Conservation (phyloP, 2,888 invertebrate species). For the Girardia tigrina region DNA sequence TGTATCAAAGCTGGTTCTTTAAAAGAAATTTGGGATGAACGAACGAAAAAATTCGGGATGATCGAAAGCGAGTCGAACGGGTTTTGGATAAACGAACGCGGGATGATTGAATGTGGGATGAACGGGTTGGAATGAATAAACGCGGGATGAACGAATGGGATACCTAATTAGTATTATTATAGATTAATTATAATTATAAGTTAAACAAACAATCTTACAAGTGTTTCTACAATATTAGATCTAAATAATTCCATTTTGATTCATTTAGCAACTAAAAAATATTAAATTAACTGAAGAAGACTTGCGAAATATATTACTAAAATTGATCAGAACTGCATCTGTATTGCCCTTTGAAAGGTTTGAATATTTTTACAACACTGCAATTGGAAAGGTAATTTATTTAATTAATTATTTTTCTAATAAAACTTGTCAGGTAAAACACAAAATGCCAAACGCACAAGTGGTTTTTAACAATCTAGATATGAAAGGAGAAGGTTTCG, state of each 20-base stretch:
- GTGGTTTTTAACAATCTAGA: conserved; percentile 38
- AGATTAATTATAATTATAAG: no score
- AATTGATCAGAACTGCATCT: conserved; percentile 40
- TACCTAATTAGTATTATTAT: no score
- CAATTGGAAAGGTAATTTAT: conserved; percentile 40
- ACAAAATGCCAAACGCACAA: conserved; percentile 10
- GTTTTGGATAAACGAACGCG: no score
- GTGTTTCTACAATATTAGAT: no score
- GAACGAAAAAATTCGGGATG: no score
- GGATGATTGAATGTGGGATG: no score
- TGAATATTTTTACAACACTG: conserved; percentile 42
- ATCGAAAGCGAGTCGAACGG: no score
- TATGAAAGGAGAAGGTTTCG: conserved; percentile 37
- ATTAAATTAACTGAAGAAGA: conserved; percentile 39
- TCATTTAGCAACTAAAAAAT: conserved; percentile 41
- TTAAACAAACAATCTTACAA: no score
- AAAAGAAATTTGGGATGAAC: no score
- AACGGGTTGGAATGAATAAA: no score
- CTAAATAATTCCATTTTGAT: conserved; percentile 11
- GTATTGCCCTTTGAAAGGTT: conserved; percentile 41
- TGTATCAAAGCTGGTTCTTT: no score
- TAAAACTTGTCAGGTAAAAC: conserved; percentile 12
- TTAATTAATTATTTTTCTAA: background rate
- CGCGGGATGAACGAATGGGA: no score
- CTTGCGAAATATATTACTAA: conserved; percentile 39